phyloP scores from a whole-genome alignment of 1,140 invertebrate genomes.

The Drosophila pectinifera region DNA sequence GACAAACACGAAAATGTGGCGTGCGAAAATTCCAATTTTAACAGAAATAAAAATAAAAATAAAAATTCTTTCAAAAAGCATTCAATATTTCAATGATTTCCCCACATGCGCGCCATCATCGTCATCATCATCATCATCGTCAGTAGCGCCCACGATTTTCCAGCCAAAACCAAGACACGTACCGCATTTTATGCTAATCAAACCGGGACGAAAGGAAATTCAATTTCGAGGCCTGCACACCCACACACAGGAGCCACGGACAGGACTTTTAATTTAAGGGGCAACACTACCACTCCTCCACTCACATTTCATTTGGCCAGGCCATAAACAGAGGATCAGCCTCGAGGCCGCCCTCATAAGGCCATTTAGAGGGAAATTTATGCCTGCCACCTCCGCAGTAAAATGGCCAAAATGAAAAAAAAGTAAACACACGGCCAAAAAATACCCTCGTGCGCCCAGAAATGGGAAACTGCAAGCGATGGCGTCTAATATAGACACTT shows the following conservation, averaged over 20 bases:
- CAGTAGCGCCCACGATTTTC: conserved; percentile 29
- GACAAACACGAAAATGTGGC: conserved; percentile 69
- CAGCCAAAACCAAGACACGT: conserved; percentile 45
- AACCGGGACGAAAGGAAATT: conserved; percentile 48
- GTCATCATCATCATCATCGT: conserved; percentile 3
- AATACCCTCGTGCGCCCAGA: conserved; percentile 28
- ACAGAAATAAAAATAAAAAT: conserved; percentile 76
- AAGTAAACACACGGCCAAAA: conserved; percentile 26
- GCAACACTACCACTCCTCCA: conserved; percentile 35
- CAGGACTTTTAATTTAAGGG: conserved; percentile 71
- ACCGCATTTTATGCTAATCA: conserved; percentile 67
- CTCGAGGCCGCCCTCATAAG: conserved; percentile 56
- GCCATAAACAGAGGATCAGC: conserved; percentile 73
- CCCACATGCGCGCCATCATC: background rate
- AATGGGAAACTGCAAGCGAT: conserved; percentile 71
- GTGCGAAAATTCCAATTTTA: conserved; percentile 76
- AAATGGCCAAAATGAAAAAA: conserved; percentile 37
- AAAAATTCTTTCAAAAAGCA: conserved; percentile 69
- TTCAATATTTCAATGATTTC: conserved; percentile 39
- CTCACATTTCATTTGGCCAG: conserved; percentile 53
- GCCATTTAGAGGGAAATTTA: conserved; percentile 73
- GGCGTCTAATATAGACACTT: conserved; percentile 78
- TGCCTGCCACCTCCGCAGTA: conserved; percentile 52
- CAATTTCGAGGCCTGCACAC: conserved; percentile 41
- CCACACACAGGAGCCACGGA: conserved; percentile 24